Evolutionary conservation across 2,797 vertebrate species (phyloP), one percentile per base, ranked within the genome.

Genomic region (Crocodylus rhombifer): DNA sequence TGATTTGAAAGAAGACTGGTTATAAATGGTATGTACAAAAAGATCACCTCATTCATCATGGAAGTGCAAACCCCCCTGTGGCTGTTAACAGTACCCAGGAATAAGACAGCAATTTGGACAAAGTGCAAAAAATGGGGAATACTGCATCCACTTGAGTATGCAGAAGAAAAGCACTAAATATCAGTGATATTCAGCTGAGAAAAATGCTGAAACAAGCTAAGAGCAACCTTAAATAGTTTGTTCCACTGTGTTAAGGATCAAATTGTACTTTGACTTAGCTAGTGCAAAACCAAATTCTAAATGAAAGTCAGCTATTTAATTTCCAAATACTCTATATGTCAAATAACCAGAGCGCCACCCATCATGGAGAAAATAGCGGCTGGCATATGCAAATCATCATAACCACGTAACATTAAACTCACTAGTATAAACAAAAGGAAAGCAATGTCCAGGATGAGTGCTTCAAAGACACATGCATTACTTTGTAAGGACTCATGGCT

Each of bases 221-320:
- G 42, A 51, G 10, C 42, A 51, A 73, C 1, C 1, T n/a, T 51
- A 77, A 55, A 28, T 1, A 0, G 12, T 28, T 36, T 80, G 3
- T 78, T 65, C 69, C 63, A 60, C 77, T 80, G 21, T n/a, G 76
- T 20, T 28, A 77, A 73, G 71, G 23, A 55, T 65, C 74, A 77
- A 6, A 25, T 71, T 17, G 65, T 65, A 7, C 61, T 75, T 64
- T 60, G 30, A 81, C 67, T 76, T 57, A 2, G 55, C 58, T 30
- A 60, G n/a, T 6, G 4, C 73, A 88, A 55, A 81, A 85, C 64
- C 55, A 16, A 71, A 73, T 58, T 65, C 63, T 65, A 55, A 69
- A 81, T 62, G 25, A 26, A 77, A 64, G 60, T 14, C 13, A 23
- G 36, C 6, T 2, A 9, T 42, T 56, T 75, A 57, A 14, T 56